Conservation (phyloP, 2,888 invertebrate genomes). For the Apomyelois bistriatella region DNA sequence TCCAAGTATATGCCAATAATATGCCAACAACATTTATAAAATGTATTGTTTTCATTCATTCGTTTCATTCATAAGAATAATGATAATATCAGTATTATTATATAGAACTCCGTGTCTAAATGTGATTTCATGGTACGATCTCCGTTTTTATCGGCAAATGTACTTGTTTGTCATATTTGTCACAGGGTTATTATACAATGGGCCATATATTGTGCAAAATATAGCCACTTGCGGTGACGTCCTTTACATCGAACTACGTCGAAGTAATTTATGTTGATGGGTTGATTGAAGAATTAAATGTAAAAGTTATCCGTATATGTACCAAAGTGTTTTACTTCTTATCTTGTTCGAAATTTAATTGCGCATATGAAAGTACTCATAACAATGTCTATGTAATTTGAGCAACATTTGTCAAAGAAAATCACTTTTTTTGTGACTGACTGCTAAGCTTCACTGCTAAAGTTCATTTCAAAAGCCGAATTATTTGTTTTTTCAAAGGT, state of each 20-base stretch:
- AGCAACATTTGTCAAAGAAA: no score
- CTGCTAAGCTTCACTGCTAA: no score
- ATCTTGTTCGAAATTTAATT: no score
- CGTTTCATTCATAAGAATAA: neutral
- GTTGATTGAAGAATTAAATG: neutral
- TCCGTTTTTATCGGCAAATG: constrained; percentile 37
- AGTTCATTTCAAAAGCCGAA: no score
- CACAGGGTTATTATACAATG: constrained; percentile 53
- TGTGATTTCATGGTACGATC: constrained; percentile 33
- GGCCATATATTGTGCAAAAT: constrained; percentile 52
- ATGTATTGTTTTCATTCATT: neutral
- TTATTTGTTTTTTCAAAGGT: no score
- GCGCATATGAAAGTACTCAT: no score
- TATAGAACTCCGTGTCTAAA: constrained; percentile 19
- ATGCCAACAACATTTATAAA: no score
- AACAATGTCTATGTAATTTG: no score
- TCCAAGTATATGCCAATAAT: no score
- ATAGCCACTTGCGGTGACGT: constrained; percentile 43
- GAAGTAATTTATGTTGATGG: constrained; percentile 14
- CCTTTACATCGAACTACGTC: no score
- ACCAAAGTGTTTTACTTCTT: no score
- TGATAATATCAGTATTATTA: neutral
- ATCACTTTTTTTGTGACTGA: no score
- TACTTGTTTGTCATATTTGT: constrained; percentile 38
- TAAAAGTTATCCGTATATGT: neutral